Conservation (phyloP, 2,113 vertebrate genomes). For the Riparia riparia region DNA sequence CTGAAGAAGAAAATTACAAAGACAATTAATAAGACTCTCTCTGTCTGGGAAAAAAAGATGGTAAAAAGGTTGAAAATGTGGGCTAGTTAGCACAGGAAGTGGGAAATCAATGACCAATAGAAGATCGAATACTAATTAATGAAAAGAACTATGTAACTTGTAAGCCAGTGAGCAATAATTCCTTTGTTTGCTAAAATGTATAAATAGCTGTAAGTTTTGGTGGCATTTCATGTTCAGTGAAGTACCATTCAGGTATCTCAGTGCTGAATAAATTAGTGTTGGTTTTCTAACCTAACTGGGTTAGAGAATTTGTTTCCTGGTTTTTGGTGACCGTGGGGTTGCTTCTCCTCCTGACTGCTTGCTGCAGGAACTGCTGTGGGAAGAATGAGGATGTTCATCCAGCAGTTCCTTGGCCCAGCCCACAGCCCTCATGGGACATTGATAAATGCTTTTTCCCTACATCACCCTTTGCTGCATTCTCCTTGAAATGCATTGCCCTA, state of each 20-base stretch:
- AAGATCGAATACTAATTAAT: not conserved
- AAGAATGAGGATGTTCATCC: not conserved
- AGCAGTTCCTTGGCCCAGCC: not conserved
- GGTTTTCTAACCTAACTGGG: not conserved
- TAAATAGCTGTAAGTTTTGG: not conserved
- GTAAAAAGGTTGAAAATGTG: not conserved
- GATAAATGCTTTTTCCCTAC: not conserved
- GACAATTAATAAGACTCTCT: not conserved
- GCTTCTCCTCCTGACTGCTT: not conserved
- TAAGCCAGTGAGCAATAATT: not conserved
- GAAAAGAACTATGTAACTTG: accelerated
- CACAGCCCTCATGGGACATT: not conserved
- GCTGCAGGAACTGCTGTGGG: not conserved
- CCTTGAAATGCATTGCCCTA: not conserved
- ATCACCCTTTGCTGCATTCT: not conserved
- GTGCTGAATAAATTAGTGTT: not conserved
- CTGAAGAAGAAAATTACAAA: not conserved
- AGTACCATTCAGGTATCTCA: not conserved
- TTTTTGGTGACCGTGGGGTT: not conserved
- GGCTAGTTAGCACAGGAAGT: not conserved
- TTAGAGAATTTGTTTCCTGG: not conserved
- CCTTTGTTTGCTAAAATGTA: not conserved
- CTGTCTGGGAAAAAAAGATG: not conserved
- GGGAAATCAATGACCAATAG: not conserved
- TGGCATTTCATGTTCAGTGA: not conserved